phyloP scores from a whole-genome alignment of 2,113 vertebrate species.

The Cyphomyrus plagiostoma region DNA sequence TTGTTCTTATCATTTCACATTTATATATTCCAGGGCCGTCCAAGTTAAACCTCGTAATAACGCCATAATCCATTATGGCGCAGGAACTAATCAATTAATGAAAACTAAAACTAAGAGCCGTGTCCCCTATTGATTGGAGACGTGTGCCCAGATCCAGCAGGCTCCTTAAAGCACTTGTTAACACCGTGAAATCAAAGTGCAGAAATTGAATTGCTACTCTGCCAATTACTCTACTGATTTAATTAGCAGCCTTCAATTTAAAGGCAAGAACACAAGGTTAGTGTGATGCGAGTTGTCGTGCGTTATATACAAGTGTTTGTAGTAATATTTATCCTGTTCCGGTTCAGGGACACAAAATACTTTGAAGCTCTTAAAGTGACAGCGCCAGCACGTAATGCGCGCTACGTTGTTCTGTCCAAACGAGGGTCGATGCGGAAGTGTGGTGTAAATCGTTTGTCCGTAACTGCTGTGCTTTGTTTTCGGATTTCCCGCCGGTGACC shows the following conservation, averaged over 20 bases:
- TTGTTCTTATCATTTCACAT: constrained; percentile 16
- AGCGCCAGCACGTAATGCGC: too few relatives aligned
- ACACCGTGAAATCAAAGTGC: constrained; percentile 64
- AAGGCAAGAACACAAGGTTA: constrained; percentile 68
- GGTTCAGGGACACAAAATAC: not conserved
- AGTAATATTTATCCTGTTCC: not conserved
- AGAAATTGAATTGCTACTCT: constrained; percentile 75
- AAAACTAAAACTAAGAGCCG: constrained; percentile 72
- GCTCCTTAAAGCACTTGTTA: constrained; percentile 60
- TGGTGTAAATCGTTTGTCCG: constrained; percentile 20
- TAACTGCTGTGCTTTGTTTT: constrained; percentile 15
- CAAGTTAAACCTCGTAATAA: constrained; percentile 41
- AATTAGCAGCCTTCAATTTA: constrained; percentile 81
- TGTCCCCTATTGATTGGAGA: constrained; percentile 65
- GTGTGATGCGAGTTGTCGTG: constrained; percentile 61
- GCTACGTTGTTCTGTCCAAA: not conserved
- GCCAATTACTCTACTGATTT: constrained; percentile 85
- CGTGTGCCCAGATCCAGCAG: constrained; percentile 58
- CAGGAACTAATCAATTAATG: constrained; percentile 76
- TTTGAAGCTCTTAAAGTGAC: constrained; percentile 15
- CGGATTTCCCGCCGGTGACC: constrained; percentile 22
- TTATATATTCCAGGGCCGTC: constrained; percentile 6
- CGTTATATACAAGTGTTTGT: constrained; percentile 43
- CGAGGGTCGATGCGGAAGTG: constrained; percentile 4
- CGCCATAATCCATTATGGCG: constrained; percentile 70